A percentile compares a stretch with the other conserved stretches of the same genome.
phyloP scores from a whole-genome alignment of 2,113 vertebrate genomes.

The Candoia aspera region DNA sequence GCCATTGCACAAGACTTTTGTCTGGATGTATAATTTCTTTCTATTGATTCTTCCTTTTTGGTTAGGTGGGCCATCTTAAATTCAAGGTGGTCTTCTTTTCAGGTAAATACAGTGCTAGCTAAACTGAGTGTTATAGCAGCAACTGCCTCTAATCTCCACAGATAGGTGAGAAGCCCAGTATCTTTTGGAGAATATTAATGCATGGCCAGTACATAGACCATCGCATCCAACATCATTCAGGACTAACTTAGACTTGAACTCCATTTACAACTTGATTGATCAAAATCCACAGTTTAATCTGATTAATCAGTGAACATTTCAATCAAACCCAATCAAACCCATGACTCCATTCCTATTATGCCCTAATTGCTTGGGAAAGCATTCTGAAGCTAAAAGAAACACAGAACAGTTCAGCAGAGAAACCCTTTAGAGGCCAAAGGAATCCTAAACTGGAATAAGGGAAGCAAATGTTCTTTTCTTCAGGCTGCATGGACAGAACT shows the following conservation, averaged over 20 bases:
- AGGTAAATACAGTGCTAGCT: background rate
- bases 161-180: background rate
- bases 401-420: background rate
- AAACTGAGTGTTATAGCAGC: background rate
- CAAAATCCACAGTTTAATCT: slow-evolving; percentile 5
- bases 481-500: slow-evolving; percentile 40
- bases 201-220: background rate
- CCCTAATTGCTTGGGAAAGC: slow-evolving; percentile 25
- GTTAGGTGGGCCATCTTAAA: background rate
- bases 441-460: background rate
- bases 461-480: background rate
- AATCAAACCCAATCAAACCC: background rate
- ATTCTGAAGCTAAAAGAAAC: background rate
- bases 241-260: background rate
- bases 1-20: background rate
- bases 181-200: background rate
- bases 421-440: slow-evolving; percentile 31
- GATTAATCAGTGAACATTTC: background rate
- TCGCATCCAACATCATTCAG: background rate
- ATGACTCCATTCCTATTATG: background rate
- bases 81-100: background rate
- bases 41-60: background rate
- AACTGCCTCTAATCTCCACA: background rate
- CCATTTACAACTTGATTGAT: background rate
- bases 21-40: background rate